Percentiles rank a stretch among this genome's conserved stretches.
Evolutionary conservation across 2,797 vertebrate genomes (phyloP).

Genomic region (Triplophysa bombifrons): DNA sequence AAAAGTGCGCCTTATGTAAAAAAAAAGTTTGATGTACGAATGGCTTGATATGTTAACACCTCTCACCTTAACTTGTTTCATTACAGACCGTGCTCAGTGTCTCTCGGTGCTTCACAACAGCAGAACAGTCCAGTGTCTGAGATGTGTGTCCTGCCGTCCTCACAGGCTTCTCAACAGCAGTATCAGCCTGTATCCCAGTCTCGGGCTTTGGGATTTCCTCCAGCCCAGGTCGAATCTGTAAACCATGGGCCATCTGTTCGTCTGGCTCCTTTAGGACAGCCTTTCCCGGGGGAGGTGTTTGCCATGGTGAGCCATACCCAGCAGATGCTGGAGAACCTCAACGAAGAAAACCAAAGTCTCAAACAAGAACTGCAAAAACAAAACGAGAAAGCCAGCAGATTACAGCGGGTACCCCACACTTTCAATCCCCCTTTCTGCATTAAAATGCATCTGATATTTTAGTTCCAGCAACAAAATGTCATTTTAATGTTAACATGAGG

Average conservation of each 20-base stretch:
- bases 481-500: not conserved
- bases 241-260: slow-evolving; percentile 24
- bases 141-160: slow-evolving; percentile 66
- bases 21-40: no score
- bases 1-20: no score
- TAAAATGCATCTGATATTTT: not conserved
- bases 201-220: slow-evolving; percentile 49
- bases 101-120: slow-evolving; percentile 65
- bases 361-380: slow-evolving; percentile 82
- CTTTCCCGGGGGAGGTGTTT: slow-evolving; percentile 43
- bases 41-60: not conserved
- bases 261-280: slow-evolving; percentile 46
- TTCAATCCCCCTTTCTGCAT: not conserved
- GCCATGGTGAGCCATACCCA: slow-evolving; percentile 67
- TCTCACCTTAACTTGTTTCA: not conserved
- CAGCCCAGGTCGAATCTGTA: slow-evolving; percentile 50
- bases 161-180: slow-evolving; percentile 55
- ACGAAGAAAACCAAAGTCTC: slow-evolving; percentile 80
- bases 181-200: slow-evolving; percentile 18
- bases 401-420: slow-evolving; percentile 77
- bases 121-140: slow-evolving; percentile 82
- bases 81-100: slow-evolving; percentile 72
- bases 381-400: slow-evolving; percentile 80
- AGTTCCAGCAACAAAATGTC: no score
- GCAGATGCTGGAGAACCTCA: slow-evolving; percentile 85